Evolutionary conservation across 1,140 invertebrate species (phyloP), one percentile per base, ranked within the genome.

Genomic region (Drosophila azteca): DNA sequence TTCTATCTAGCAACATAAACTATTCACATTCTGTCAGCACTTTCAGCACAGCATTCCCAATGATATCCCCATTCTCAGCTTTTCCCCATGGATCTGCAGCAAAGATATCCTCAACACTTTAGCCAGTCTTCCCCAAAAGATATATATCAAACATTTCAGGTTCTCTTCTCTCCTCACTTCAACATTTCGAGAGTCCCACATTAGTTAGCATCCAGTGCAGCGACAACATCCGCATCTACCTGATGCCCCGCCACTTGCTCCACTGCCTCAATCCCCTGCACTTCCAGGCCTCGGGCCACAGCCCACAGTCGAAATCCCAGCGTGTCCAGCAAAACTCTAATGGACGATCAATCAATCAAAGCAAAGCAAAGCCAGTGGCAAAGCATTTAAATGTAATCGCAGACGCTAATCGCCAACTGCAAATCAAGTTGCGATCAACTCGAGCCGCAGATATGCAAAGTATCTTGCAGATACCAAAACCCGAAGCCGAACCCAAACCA

Each of bases 311-410:
- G 39, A 24, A 50, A 13, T 55, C 63, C 9, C 8, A 69, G 13
- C 24, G 24, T 46, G 31, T 64, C 59, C 49, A 20, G 49, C 7
- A 8, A 41, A 29, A 41, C 73, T 64, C 46, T 64, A 77, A 73
- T 69, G 53, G 72, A 60, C 69, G 68, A 85, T 85, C 83, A 77
- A 82, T 82, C 79, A 82, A 83, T 82, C 79, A 79, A 24, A 24
- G 57, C 79, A 79, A 24, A 24, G 57, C 31, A 29, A 6, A 68
- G 78, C 82, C 78, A 80, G 59, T 76, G 78, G 82, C 82, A 82
- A 39, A 88, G 71, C 83, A 87, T 88, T 87, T 87, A 77, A 82
- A 88, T 82, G 77, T 69, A 85, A 85, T 77, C 80, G 48, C 46
- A 76, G 81, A 58, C 64, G 67, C 64, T 84, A 85, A 84, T 84